phyloP scores from a whole-genome alignment of 1,140 invertebrate genomes.

The Drosophila tristis region DNA sequence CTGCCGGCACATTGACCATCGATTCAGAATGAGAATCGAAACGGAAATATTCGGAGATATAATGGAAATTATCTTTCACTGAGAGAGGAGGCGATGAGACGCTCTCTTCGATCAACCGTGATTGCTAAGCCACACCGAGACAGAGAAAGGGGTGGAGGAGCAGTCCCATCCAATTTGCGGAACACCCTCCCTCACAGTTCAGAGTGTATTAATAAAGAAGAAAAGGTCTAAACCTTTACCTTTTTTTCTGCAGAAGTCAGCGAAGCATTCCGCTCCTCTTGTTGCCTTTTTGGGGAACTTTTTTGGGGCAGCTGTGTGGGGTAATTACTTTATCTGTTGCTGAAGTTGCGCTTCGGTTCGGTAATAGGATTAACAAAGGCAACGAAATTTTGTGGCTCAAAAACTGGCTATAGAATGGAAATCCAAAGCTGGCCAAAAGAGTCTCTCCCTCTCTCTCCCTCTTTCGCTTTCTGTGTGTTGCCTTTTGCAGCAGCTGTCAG shows the following conservation, averaged over 20 bases:
- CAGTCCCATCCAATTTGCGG: conserved; percentile 19
- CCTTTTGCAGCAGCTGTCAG: conserved; percentile 79
- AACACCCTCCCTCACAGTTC: conserved; percentile 25
- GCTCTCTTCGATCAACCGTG: too few relatives aligned
- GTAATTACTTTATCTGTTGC: conserved; percentile 83
- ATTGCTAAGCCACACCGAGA: neutral
- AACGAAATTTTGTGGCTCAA: conserved; percentile 22
- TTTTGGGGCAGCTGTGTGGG: conserved; percentile 49
- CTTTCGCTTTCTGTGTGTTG: conserved; percentile 24
- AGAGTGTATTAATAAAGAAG: conserved; percentile 60
- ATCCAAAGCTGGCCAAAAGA: conserved; percentile 36
- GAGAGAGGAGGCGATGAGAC: too few relatives aligned
- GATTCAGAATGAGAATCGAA: conserved; percentile 42
- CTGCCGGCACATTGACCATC: conserved; percentile 53
- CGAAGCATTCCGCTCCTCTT: conserved; percentile 47
- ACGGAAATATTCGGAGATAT: too few relatives aligned
- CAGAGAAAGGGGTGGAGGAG: neutral
- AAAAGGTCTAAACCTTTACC: conserved; percentile 63
- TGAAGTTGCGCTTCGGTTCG: conserved; percentile 74
- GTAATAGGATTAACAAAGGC: conserved; percentile 77
- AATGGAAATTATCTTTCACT: too few relatives aligned
- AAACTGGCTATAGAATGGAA: conserved; percentile 4
- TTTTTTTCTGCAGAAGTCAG: conserved; percentile 61
- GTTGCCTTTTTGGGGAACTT: conserved; percentile 15
- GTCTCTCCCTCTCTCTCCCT: conserved; percentile 5